These are phyloP conservation scores for Heliconius himera DNA, from an alignment of 1,140 invertebrate species.

Conservation along the genomic window DNA sequence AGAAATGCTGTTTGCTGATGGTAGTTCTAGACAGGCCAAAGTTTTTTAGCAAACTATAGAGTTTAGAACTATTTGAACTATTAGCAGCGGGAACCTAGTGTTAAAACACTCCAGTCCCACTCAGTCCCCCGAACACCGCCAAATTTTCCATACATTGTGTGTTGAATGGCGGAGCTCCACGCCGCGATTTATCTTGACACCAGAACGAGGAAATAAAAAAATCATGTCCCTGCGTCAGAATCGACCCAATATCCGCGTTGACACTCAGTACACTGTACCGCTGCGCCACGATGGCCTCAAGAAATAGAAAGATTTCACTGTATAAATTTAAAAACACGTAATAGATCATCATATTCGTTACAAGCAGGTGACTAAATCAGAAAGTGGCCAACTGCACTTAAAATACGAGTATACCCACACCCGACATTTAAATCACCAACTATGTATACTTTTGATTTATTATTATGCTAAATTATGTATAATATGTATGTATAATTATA, in stretches of 20 bases:
- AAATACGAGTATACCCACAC: background rate
- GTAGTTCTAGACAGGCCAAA: no score
- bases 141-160: no score
- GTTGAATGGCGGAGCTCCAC: no score
- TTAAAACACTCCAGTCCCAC: no score
- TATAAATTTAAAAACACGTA: background rate
- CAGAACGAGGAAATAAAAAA: background rate
- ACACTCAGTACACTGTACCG: no score
- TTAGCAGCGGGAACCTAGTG: no score
- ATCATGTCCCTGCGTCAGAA: background rate
- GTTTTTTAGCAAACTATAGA: no score
- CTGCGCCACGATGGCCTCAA: background rate
- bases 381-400: background rate
- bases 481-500: constrained; percentile 4
- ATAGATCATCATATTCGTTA: background rate
- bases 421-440: background rate
- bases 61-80: no score
- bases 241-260: background rate
- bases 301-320: no score
- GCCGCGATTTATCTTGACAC: background rate
- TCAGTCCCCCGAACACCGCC: no score
- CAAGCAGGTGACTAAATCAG: background rate
- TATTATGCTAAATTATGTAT: constrained; percentile 5
- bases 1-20: no score
- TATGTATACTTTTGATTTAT: background rate